Conservation (phyloP, 2,888 invertebrate genomes). For the Philereme vetulata region DNA sequence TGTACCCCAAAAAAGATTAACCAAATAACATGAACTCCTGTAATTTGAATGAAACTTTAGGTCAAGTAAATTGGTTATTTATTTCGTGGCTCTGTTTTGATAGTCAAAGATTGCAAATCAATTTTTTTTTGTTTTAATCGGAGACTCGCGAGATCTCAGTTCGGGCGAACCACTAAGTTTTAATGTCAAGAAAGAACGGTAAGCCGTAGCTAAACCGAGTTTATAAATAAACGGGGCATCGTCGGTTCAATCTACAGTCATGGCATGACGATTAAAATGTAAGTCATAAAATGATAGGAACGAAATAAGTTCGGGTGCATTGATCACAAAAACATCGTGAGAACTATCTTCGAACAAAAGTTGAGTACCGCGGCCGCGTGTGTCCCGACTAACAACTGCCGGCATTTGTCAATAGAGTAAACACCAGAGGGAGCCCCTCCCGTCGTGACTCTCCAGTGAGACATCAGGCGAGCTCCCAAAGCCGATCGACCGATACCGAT, state of each 20-base stretch:
- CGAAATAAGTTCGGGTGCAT: slow-evolving; percentile 65
- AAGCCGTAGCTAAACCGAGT: too few relatives aligned
- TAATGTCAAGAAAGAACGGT: too few relatives aligned
- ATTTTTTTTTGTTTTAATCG: too few relatives aligned
- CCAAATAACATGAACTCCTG: too few relatives aligned
- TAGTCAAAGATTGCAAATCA: too few relatives aligned
- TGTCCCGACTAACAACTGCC: slow-evolving; percentile 49
- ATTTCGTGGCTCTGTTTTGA: too few relatives aligned
- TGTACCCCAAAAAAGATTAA: too few relatives aligned
- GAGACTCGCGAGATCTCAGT: too few relatives aligned
- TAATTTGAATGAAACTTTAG: too few relatives aligned
- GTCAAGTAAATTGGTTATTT: too few relatives aligned
- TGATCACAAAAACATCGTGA: slow-evolving; percentile 70
- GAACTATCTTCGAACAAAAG: slow-evolving; percentile 65
- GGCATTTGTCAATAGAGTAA: slow-evolving; percentile 56
- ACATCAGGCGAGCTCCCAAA: slow-evolving; percentile 58
- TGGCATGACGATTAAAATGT: slow-evolving; percentile 57
- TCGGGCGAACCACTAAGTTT: too few relatives aligned
- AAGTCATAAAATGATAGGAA: slow-evolving; percentile 60
- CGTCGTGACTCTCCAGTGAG: slow-evolving; percentile 63
- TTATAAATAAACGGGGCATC: too few relatives aligned
- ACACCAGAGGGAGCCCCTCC: slow-evolving; percentile 53
- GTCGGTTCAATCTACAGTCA: slow-evolving; percentile 35
- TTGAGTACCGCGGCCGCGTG: slow-evolving; percentile 53
- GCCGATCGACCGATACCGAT: slow-evolving; percentile 48